Base-by-base conservation (phyloP, 2,888 invertebrate species). In the Nephrocerus scutellatus region DNA sequence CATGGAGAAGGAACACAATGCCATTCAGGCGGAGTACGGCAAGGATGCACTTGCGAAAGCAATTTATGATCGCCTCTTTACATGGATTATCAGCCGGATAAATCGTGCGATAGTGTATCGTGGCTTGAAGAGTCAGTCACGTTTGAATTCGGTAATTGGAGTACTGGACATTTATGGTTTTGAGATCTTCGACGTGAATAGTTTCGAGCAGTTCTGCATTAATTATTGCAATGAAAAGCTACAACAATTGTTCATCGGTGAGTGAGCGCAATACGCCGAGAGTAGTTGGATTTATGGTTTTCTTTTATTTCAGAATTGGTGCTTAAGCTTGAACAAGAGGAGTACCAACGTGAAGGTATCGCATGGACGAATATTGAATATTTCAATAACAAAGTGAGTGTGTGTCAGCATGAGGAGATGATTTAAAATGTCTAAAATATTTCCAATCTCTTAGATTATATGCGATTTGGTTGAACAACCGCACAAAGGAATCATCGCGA, bases 191-290 rank as follows among this genome's bases (percentile, higher is more conserved):
- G 93, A 95, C 53, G 79, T 79, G 19, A 97, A 97, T 70, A 92
- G 91, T 71, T 95, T 97, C 70, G 97, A 97, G 68, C 97, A 97
- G 72, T 92, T 97, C 70, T 97, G 96, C 69, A 97, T 97, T 12
- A 97, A 97, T 71, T 97, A 96, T 70, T 97, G 96, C 63, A 97
- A 97, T 65, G 97, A 97, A 72, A 97, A 97, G 65, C 73, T 97
- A 49, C 97, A 97, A 64, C 97, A 97, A 67, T 73, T 97, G 22
- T 97, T 97, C 64, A 97, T 97, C 59, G 87, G 87, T 86, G 59
- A 69, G 71, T 50, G 1, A n/a, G 30, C 15, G 36, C 26, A 22
- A 4, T 6, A 14, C 29, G 21, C 20, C 20, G 24, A 24, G 19
- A 10, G 41, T 34, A 20, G 28, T 14, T 28, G 28, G 13, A 12